Percentiles rank a stretch among this genome's conserved stretches.
Evolutionary conservation across 2,797 vertebrate genomes (phyloP).

Genomic region (Tangara arthus): DNA sequence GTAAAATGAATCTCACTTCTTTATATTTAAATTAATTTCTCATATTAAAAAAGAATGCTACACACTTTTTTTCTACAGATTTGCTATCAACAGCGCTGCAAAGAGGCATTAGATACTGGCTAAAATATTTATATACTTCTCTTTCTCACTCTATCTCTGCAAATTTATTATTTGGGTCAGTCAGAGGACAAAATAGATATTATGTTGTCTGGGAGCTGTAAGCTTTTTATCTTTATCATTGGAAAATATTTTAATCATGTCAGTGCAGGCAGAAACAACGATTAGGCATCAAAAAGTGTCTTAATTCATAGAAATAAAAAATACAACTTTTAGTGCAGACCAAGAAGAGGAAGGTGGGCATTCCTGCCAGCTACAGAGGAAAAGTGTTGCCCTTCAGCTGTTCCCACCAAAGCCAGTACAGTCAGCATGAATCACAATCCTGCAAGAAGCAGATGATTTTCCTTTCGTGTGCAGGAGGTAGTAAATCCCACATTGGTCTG

Average conservation of each 20-base stretch:
- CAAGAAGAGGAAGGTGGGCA: background rate
- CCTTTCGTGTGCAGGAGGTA: background rate
- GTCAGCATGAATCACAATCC: background rate
- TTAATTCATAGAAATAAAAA: background rate
- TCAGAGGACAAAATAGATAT: background rate
- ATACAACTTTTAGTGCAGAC: background rate
- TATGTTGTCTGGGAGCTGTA: background rate
- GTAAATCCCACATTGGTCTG: background rate
- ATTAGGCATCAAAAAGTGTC: background rate
- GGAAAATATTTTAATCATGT: background rate
- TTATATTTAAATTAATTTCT: background rate
- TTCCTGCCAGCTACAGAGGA: background rate
- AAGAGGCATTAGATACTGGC: background rate
- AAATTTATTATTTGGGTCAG: background rate
- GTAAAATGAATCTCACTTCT: background rate
- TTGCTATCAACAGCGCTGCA: background rate
- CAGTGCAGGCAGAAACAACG: background rate
- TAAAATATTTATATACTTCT: background rate
- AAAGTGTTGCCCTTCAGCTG: background rate
- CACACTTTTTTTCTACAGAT: background rate
- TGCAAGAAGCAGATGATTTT: background rate
- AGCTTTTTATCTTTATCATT: background rate
- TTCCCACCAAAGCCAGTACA: background rate
- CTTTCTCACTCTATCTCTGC: background rate
- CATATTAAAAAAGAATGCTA: background rate